Evolutionary conservation across 1,140 invertebrate genomes (phyloP), one percentile per base, ranked within the genome.

Genomic region (Drosophila grimshawi): DNA sequence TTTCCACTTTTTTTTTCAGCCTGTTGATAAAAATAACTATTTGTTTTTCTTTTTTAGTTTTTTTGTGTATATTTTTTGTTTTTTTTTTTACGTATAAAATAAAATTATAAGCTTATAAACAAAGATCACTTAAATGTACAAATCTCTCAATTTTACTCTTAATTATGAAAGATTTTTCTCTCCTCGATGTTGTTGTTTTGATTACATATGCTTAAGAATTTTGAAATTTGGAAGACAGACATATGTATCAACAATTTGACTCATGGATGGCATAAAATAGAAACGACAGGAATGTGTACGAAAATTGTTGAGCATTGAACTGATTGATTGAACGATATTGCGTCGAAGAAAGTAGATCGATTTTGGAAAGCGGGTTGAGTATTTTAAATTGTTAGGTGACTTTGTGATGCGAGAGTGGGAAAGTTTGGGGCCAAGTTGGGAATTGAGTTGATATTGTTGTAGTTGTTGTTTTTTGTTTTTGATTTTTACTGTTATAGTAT

Each of bases 101-200:
- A 92, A 92, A 89, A 91, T 92, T 92, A 92, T 92, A 92, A 89
- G 70, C 90, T 92, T 92, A 92, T 81, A 92, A 92, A 92, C 90
- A 92, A 92, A 85, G 91, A 92, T 92, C 90, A 92, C 90, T 92
- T 92, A 92, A 92, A 92, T 90, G 85, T 92, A 92, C 74, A 92
- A 92, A 92, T 92, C 81, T 91, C 90, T 90, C 86, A 91, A 90
- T 83, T 86, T 80, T 72, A 79, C 78, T 55, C 75, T 79, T 81
- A 55, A 72, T 65, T 76, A 66, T 48, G 85, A 89, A 90, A 82
- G 85, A 78, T 69, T 82, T 78, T 55, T 78, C 80, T 76, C 75
- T 89, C 86, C 78, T 74, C 86, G 80, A 89, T 89, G 80, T 88
- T 83, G 43, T 71, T 81, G 66, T 76, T 75, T 65, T 81, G 63